These are phyloP conservation scores for Drosophila mimica DNA, from an alignment of 2,888 invertebrate genomes.

Conservation along the genomic window DNA sequence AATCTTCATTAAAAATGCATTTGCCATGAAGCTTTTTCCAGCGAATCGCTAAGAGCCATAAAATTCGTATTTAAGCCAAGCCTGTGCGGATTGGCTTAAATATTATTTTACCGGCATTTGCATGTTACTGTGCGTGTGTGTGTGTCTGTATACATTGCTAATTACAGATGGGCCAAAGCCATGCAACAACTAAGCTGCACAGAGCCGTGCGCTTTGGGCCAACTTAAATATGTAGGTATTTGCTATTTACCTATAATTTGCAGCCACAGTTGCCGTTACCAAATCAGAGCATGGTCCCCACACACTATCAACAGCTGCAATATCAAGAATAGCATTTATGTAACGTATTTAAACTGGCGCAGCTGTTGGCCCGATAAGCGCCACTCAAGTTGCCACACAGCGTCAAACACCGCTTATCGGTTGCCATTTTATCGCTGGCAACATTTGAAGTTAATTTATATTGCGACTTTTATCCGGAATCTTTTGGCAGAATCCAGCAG, in stretches of 20 bases:
- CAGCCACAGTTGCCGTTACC: constrained; percentile 22
- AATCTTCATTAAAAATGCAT: constrained; percentile 34
- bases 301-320: constrained; percentile 6
- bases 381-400: constrained; percentile 56
- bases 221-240: background rate
- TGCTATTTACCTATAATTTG: constrained; percentile 17
- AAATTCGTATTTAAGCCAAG: constrained; percentile 20
- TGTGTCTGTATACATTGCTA: constrained; percentile 61
- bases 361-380: constrained; percentile 60
- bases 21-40: background rate
- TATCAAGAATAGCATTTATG: constrained; percentile 16
- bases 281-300: constrained; percentile 38
- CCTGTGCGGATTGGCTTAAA: constrained; percentile 38
- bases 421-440: constrained; percentile 41
- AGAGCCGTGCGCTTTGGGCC: constrained; percentile 19
- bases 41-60: constrained; percentile 15
- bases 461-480: constrained; percentile 62
- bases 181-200: constrained; percentile 75
- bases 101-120: constrained; percentile 15
- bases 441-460: constrained; percentile 73
- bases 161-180: constrained; percentile 59
- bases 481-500: constrained; percentile 4
- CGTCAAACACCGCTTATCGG: constrained; percentile 61
- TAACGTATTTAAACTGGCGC: constrained; percentile 46
- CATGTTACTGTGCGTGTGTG: constrained; percentile 7